Evolutionary conservation across 2,888 invertebrate genomes (phyloP).

Genomic region (Drosophila barbarae): DNA sequence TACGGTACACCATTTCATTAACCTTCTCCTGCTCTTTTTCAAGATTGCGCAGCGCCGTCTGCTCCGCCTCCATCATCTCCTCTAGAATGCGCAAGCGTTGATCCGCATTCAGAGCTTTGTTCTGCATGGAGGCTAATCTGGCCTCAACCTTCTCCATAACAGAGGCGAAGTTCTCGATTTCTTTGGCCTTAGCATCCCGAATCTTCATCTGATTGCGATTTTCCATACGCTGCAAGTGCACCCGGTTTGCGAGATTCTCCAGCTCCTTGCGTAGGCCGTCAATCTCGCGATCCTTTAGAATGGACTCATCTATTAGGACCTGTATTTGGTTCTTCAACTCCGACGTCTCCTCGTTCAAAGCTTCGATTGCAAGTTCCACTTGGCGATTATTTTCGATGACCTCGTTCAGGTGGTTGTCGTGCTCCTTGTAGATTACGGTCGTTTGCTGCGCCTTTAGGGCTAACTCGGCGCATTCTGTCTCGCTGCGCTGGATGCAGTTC

Average conservation of each 20-base stretch:
- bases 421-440: conserved; percentile 79
- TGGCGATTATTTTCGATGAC: conserved; percentile 81
- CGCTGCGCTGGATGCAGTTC: conserved; percentile 82
- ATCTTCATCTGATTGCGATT: conserved; percentile 69
- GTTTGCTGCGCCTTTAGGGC: conserved; percentile 74
- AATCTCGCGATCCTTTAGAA: conserved; percentile 79
- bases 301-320: conserved; percentile 74
- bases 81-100: conserved; percentile 77
- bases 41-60: conserved; percentile 64
- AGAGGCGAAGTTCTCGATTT: conserved; percentile 56
- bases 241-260: conserved; percentile 71
- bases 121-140: conserved; percentile 64
- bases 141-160: conserved; percentile 58
- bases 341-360: conserved; percentile 79
- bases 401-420: conserved; percentile 81
- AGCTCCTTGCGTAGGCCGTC: conserved; percentile 74
- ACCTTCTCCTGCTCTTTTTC: conserved; percentile 72
- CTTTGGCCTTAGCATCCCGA: conserved; percentile 48
- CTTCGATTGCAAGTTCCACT: conserved; percentile 78
- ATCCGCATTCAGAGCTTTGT: conserved; percentile 73
- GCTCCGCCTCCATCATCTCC: conserved; percentile 77
- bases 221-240: conserved; percentile 74
- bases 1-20: conserved; percentile 74
- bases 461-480: conserved; percentile 76
- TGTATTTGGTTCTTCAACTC: conserved; percentile 76